Conservation (phyloP, 2,888 invertebrate species). For the Rhogogaster chlorosoma region DNA sequence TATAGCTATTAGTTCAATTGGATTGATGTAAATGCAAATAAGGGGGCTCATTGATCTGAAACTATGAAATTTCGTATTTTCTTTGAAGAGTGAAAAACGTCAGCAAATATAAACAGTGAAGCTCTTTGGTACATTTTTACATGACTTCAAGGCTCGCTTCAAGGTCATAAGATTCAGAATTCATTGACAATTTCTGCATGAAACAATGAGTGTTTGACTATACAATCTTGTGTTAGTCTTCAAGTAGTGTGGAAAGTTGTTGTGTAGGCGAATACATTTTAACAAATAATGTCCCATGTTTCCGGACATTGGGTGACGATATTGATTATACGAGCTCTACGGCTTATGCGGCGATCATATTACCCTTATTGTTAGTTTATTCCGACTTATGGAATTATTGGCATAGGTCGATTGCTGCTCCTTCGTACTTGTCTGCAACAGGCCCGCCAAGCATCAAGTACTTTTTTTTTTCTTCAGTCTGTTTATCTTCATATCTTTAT, state of each 20-base stretch:
- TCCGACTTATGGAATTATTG: too few species aligned
- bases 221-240: not conserved
- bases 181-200: not conserved
- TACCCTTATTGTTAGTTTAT: too few species aligned
- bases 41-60: not conserved
- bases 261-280: not conserved
- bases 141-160: not conserved
- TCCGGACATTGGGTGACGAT: not conserved
- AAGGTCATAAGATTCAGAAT: not conserved
- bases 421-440: too few species aligned
- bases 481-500: too few species aligned
- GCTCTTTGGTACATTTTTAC: not conserved
- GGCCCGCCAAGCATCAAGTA: too few species aligned
- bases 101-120: not conserved
- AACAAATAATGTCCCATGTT: not conserved
- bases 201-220: not conserved
- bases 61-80: not conserved
- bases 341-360: too few species aligned
- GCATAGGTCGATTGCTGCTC: too few species aligned
- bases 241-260: not conserved
- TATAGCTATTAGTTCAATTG: not conserved
- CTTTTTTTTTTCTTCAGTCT: too few species aligned
- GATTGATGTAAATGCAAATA: not conserved
- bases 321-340: too few species aligned
- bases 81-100: not conserved